Evolutionary conservation across 2,888 invertebrate species (phyloP).

Genomic region (Sphaerophoria taeniata): DNA sequence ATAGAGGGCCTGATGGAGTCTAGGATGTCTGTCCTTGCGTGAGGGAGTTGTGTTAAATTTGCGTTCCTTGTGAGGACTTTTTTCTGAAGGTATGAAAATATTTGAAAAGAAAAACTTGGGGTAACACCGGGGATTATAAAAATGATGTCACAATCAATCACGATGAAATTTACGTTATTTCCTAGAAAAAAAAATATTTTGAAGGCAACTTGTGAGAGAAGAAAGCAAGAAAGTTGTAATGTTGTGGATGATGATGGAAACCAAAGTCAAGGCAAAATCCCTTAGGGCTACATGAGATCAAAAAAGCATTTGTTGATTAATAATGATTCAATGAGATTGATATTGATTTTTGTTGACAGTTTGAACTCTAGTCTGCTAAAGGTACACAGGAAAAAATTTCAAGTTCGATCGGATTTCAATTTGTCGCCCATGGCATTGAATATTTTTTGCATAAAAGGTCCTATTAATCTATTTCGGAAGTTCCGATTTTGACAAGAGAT

Average conservation of each 20-base stretch:
- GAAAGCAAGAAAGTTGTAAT: neutral
- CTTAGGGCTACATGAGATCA: conserved; percentile 7
- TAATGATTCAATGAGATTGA: conserved; percentile 10
- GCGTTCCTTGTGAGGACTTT: conserved; percentile 1
- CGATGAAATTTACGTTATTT: conserved; percentile 6
- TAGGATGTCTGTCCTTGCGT: neutral
- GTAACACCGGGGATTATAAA: conserved; percentile 19
- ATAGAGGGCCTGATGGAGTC: neutral
- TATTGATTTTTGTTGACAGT: conserved; percentile 16
- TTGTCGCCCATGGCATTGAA: no score
- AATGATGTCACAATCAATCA: conserved; percentile 50
- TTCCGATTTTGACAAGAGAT: no score
- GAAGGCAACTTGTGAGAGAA: neutral
- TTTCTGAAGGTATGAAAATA: neutral
- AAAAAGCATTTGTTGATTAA: conserved; percentile 33
- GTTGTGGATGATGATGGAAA: neutral
- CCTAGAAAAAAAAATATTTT: conserved; percentile 1
- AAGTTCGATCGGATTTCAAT: no score
- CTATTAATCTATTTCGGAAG: no score
- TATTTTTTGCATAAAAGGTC: no score
- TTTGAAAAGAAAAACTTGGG: conserved; percentile 32
- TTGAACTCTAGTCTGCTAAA: neutral
- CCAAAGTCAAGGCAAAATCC: neutral
- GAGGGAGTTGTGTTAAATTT: conserved; percentile 1
- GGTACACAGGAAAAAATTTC: no score